phyloP scores from a whole-genome alignment of 1,140 invertebrate genomes.

The Scaptodrosophila lebanonensis region DNA sequence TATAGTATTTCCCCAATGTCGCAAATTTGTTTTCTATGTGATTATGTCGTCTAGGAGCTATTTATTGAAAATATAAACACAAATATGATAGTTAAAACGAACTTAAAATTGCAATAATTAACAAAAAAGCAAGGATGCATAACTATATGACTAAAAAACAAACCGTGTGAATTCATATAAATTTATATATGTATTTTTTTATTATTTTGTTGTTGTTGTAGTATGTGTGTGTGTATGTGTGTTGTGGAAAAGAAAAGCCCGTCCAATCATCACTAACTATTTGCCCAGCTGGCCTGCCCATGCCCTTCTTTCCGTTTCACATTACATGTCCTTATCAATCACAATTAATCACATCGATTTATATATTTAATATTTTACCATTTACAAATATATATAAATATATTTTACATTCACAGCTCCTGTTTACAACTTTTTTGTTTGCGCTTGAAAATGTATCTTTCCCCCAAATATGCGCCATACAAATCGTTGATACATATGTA shows the following conservation, averaged over 20 bases:
- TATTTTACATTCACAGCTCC: slow-evolving; percentile 75
- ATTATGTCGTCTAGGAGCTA: background rate
- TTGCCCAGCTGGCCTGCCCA: slow-evolving; percentile 38
- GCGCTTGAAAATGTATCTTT: slow-evolving; percentile 37
- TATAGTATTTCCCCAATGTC: no score
- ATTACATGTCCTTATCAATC: slow-evolving; percentile 59
- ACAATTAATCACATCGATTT: slow-evolving; percentile 76
- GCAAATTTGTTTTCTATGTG: no score
- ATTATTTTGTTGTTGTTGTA: slow-evolving; percentile 18
- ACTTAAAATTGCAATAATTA: no score
- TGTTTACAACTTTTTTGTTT: slow-evolving; percentile 65
- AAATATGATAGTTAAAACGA: no score
- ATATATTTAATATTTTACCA: slow-evolving; percentile 46
- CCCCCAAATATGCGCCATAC: background rate
- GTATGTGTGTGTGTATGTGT: slow-evolving; percentile 31
- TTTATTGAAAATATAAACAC: no score
- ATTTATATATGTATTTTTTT: slow-evolving; percentile 1
- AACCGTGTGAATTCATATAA: slow-evolving; percentile 21
- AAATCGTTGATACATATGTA: background rate
- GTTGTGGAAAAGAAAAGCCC: slow-evolving; percentile 58
- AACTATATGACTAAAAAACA: slow-evolving; percentile 19
- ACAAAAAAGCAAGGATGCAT: no score
- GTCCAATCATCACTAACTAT: slow-evolving; percentile 37
- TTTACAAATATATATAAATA: slow-evolving; percentile 35
- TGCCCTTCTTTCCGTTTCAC: slow-evolving; percentile 33